Base-by-base conservation (phyloP, 2,113 vertebrate genomes). In the Ptilorrhoa leucosticta region DNA sequence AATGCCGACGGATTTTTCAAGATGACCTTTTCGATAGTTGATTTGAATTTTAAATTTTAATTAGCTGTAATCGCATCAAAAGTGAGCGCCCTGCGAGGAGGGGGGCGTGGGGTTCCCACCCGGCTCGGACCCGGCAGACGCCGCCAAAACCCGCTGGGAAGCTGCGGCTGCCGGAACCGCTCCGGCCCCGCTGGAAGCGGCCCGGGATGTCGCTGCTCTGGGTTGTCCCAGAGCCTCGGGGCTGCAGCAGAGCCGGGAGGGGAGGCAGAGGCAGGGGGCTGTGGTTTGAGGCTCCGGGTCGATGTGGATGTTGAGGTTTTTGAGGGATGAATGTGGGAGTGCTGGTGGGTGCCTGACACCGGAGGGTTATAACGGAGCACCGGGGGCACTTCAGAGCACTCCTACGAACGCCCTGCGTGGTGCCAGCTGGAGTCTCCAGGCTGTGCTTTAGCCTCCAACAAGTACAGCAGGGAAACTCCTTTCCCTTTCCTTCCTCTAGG, bases 41-140 rank as follows among this genome's bases (percentile, higher is more conserved):
- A 87, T 96, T 96, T 93, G 94, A 91, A 96, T 91, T 96, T 93
- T 82, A 91, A 80, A 93, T 93, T 91, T 94, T 91, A 89, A 96
- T 91, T 89, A 81, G 87, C 83, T 40, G 77, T 91, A 94, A 89
- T 93, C 73, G 81, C 91, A 68, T 87, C 92, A 68, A 37, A 89
- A 94, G 81, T 35, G 58, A 87, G 91, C 63, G n/a, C 75, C 40
- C 56, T 48, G 63, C 3, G 31, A 53, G 51, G 24, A 48, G 37
- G 11, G 18, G 48, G 19, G 39, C 64, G 47, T 35, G 57, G 51
- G 60, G 42, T 7, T 47, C 51, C 64, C 68, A 6, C 4, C 30
- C 16, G 2, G 39, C 6, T 30, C 48, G 50, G 33, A 31, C 5
- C 47, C n/a, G 40, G 70, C n/a, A 11, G 51, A 13, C 42, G 20